These are phyloP conservation scores for Bombus polaris DNA, from an alignment of 1,140 invertebrate species.

Conservation along the genomic window DNA sequence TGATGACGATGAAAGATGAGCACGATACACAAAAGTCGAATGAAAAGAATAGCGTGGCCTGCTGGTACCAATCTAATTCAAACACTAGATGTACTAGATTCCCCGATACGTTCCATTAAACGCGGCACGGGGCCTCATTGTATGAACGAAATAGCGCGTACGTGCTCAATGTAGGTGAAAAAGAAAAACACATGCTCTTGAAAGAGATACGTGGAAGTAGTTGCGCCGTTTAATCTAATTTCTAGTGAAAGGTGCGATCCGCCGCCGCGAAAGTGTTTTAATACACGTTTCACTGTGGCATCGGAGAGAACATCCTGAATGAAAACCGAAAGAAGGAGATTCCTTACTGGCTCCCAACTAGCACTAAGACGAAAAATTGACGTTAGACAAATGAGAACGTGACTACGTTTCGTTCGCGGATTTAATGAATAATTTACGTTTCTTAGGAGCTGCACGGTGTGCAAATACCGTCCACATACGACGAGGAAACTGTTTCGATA, in stretches of 20 bases:
- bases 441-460: constrained; percentile 35
- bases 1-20: not conserved
- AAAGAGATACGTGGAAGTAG: constrained; percentile 21
- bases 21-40: not conserved
- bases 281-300: not conserved
- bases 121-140: constrained; percentile 17
- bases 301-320: not conserved
- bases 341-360: not conserved
- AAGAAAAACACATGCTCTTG: not conserved
- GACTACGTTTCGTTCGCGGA: constrained; percentile 33
- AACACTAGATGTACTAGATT: constrained; percentile 36
- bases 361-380: constrained; percentile 3
- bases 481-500: constrained; percentile 55
- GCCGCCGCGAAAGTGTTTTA: constrained; percentile 40
- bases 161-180: not conserved
- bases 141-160: not conserved
- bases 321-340: not conserved
- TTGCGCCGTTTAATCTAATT: constrained; percentile 41
- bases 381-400: constrained; percentile 39
- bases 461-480: constrained; percentile 37
- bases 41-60: not conserved
- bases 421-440: constrained; percentile 67
- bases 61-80: not conserved
- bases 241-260: constrained; percentile 37
- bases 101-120: constrained; percentile 52